phyloP scores from a whole-genome alignment of 2,888 invertebrate species.

The Tiliacea aurago region DNA sequence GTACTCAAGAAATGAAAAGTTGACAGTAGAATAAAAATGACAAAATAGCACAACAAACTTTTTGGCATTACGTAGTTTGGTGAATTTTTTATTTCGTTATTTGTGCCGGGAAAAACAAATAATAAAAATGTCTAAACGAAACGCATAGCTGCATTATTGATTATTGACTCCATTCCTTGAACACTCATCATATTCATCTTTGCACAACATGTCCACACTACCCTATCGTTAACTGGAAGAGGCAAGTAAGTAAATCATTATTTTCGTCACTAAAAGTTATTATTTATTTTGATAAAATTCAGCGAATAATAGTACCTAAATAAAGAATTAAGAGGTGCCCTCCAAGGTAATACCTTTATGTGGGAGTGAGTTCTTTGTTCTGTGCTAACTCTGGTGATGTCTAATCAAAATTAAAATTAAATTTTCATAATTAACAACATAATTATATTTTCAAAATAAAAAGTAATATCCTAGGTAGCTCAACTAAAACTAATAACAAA shows the following conservation, averaged over 20 bases:
- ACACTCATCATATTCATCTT: background rate
- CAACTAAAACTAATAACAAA: background rate
- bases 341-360: background rate
- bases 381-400: background rate
- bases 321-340: background rate
- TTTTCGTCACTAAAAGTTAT: background rate
- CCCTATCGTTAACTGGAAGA: background rate
- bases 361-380: background rate
- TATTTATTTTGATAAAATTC: background rate
- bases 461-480: background rate
- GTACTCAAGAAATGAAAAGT: background rate
- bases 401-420: background rate
- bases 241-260: slow-evolving; percentile 8
- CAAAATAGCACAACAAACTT: background rate
- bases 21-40: background rate
- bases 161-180: slow-evolving; percentile 10
- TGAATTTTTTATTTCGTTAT: background rate
- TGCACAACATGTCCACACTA: too few relatives aligned
- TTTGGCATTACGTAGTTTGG: background rate
- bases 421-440: background rate
- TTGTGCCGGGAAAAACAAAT: background rate
- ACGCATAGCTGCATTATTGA: slow-evolving; percentile 40
- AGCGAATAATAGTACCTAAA: too few relatives aligned
- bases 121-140: slow-evolving; percentile 27
- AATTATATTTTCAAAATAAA: background rate